A percentile compares a stretch with the other conserved stretches of the same genome.
These are phyloP conservation scores for Phalacrocorax pelagicus DNA, from an alignment of 2,113 vertebrate species.

Conservation along the genomic window DNA sequence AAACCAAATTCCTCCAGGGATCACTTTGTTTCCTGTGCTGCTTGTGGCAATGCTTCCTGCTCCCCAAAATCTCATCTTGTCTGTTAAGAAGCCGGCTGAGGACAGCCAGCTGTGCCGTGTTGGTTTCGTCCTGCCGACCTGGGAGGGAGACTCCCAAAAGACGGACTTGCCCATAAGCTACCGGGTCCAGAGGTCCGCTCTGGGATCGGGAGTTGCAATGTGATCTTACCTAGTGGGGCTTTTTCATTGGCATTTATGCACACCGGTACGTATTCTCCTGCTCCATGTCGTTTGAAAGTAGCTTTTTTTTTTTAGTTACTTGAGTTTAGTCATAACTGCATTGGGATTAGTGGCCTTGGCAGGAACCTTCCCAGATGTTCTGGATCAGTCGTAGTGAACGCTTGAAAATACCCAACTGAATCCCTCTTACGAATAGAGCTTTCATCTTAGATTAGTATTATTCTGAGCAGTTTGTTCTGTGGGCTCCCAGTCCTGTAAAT, in stretches of 20 bases:
- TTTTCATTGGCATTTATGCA: not conserved
- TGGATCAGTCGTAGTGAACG: not conserved
- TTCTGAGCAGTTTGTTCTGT: not conserved
- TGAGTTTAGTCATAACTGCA: not conserved
- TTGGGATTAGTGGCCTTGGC: not conserved
- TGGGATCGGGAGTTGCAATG: rapidly evolving
- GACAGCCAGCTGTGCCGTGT: not conserved
- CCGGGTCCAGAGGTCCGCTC: not conserved
- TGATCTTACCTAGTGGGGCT: rapidly evolving
- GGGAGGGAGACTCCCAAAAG: not conserved
- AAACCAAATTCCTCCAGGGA: not conserved
- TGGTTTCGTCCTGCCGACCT: not conserved
- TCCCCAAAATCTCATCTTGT: not conserved
- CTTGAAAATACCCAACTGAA: not conserved
- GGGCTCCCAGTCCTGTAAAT: not conserved
- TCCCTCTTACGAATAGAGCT: not conserved
- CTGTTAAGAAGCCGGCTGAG: not conserved
- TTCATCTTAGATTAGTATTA: slow-evolving; percentile 8
- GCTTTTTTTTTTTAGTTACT: not conserved
- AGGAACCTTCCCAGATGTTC: slow-evolving; percentile 26
- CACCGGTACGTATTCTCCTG: not conserved
- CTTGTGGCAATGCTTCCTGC: not conserved
- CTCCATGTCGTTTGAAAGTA: not conserved
- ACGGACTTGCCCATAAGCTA: rapidly evolving
- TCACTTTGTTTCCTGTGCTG: not conserved